These are phyloP conservation scores for Orientallactaga sibirica DNA, from an alignment of 2,797 vertebrate species.

Conservation along the genomic window DNA sequence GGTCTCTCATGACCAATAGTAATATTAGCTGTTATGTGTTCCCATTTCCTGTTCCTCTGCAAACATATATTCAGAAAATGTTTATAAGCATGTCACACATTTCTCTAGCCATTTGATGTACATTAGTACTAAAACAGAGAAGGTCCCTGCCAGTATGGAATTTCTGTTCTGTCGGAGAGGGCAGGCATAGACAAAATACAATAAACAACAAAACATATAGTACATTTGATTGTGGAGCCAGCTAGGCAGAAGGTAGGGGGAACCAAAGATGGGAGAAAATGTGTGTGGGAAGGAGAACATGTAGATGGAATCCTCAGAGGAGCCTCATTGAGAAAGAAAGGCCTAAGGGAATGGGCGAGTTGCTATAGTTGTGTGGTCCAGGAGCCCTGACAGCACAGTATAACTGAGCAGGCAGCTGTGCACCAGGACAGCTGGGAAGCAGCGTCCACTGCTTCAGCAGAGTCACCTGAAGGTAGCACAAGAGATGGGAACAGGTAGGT, in stretches of 20 bases:
- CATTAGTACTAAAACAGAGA: not conserved
- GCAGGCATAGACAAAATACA: not conserved
- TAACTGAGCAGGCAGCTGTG: not conserved
- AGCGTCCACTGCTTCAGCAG: not conserved
- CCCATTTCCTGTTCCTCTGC: not conserved
- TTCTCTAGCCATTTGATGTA: not conserved
- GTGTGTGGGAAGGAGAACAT: not conserved
- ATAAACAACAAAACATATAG: not conserved
- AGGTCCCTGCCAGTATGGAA: not conserved
- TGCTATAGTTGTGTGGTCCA: not conserved
- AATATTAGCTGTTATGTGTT: not conserved
- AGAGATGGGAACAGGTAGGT: not conserved
- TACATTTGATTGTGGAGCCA: not conserved
- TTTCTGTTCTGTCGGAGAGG: not conserved
- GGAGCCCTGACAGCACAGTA: not conserved
- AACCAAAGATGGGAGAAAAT: not conserved
- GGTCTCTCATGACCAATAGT: not conserved
- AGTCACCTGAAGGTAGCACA: not conserved
- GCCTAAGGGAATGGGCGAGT: not conserved
- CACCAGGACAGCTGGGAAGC: not conserved
- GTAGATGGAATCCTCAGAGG: not conserved
- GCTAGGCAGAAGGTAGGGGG: not conserved
- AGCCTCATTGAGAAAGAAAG: not conserved
- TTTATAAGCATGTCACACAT: not conserved
- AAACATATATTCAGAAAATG: not conserved